Percentiles rank a stretch among this genome's conserved stretches.
These are phyloP conservation scores for Troilus luridus DNA, from an alignment of 2,888 invertebrate species.

Conservation along the genomic window DNA sequence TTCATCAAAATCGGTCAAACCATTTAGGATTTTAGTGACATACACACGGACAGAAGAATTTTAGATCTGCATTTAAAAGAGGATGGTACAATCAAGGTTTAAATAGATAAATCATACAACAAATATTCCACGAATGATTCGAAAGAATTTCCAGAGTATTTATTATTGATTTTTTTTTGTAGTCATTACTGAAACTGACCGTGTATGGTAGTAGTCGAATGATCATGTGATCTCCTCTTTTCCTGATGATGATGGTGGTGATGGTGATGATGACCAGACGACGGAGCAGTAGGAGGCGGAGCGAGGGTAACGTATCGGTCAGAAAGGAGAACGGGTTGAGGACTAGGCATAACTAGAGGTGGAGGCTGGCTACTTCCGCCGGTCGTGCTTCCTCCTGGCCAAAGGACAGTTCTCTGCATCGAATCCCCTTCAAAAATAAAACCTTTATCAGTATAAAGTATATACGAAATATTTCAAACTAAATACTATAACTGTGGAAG, in stretches of 20 bases:
- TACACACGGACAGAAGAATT: too few species aligned
- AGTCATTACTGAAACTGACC: constrained; percentile 3
- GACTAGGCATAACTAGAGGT: constrained; percentile 72
- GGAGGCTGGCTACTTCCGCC: constrained; percentile 69
- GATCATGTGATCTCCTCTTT: constrained; percentile 56
- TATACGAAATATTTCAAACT: too few species aligned
- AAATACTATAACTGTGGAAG: too few species aligned
- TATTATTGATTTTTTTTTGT: neutral
- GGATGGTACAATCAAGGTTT: neutral
- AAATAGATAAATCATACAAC: neutral
- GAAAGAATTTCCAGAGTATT: neutral
- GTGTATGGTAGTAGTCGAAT: constrained; percentile 50
- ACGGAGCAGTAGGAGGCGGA: constrained; percentile 68
- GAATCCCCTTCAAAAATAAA: constrained; percentile 71
- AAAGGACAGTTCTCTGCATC: constrained; percentile 81
- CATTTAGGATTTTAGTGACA: too few species aligned
- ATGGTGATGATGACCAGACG: constrained; percentile 66
- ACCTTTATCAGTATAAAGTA: too few species aligned
- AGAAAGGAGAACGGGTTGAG: constrained; percentile 68
- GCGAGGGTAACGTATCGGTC: constrained; percentile 69
- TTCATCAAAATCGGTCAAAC: too few species aligned
- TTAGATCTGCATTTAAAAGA: neutral
- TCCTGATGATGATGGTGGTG: constrained; percentile 67
- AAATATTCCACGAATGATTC: neutral
- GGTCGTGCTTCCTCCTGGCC: constrained; percentile 73